Evolutionary conservation across 2,797 vertebrate species (phyloP).

Genomic region (Alcedo quadribrachys): DNA sequence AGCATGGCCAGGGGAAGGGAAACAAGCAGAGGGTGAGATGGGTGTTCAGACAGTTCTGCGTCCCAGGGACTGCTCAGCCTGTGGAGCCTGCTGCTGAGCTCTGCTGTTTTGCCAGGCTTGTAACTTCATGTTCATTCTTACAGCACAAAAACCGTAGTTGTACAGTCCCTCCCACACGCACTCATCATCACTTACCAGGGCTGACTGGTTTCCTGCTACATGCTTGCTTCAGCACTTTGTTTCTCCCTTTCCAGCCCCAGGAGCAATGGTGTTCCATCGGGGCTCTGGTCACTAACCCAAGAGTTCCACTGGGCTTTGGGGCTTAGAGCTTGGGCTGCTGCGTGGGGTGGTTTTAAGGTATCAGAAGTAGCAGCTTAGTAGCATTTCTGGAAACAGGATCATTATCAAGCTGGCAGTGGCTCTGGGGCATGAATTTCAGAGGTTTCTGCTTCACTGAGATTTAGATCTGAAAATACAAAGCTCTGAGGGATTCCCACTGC

Average conservation of each 20-base stretch:
- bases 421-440: slow-evolving; percentile 27
- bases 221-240: neutral
- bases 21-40: neutral
- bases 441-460: neutral
- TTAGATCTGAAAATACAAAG: slow-evolving; percentile 35
- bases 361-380: neutral
- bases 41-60: neutral
- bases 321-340: neutral
- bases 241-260: slow-evolving; percentile 19
- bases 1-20: neutral
- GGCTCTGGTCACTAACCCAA: neutral
- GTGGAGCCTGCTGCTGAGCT: neutral
- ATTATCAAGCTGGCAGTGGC: neutral
- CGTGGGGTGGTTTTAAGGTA: neutral
- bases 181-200: neutral
- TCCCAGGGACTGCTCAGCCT: neutral
- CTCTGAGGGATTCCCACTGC: neutral
- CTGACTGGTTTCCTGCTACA: slow-evolving; percentile 62
- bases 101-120: slow-evolving; percentile 24
- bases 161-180: slow-evolving; percentile 44
- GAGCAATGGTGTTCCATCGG: neutral
- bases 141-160: slow-evolving; percentile 32
- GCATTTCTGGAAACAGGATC: neutral
- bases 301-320: neutral
- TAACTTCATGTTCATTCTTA: slow-evolving; percentile 32